Evolutionary conservation across 2,888 invertebrate species (phyloP).

Genomic region (Agrochola macilenta): DNA sequence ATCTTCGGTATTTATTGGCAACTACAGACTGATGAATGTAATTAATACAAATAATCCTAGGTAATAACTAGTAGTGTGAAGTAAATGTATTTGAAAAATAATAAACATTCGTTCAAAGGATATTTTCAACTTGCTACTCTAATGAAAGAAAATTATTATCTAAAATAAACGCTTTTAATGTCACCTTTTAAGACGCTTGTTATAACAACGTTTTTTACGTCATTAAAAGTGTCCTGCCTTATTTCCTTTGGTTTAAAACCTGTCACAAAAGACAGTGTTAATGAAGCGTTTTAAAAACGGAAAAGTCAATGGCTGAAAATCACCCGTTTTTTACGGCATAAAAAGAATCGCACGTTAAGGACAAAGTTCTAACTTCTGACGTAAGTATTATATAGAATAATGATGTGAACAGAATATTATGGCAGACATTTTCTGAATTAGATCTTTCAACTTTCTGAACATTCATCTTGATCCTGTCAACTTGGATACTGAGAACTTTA

Average conservation of each 20-base stretch:
- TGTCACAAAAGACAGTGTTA: neutral
- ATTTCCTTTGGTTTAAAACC: slow-evolving; percentile 21
- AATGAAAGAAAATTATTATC: slow-evolving; percentile 14
- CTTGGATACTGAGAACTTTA: slow-evolving; percentile 19
- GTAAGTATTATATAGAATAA: slow-evolving; percentile 38
- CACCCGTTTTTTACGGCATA: neutral
- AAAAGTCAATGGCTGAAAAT: neutral
- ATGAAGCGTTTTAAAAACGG: slow-evolving; percentile 5
- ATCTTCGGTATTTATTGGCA: too few relatives aligned
- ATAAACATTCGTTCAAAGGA: slow-evolving; percentile 11
- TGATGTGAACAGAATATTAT: slow-evolving; percentile 26
- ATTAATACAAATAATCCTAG: too few relatives aligned
- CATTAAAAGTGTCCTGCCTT: slow-evolving; percentile 13
- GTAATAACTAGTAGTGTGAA: neutral
- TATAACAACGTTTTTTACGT: too few relatives aligned
- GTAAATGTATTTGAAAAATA: slow-evolving; percentile 2
- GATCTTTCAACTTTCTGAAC: slow-evolving; percentile 29
- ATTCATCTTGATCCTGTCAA: slow-evolving; percentile 46
- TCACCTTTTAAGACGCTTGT: slow-evolving; percentile 20
- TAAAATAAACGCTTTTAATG: slow-evolving; percentile 13
- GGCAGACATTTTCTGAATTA: slow-evolving; percentile 36
- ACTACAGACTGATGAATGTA: too few relatives aligned
- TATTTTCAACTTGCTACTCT: slow-evolving; percentile 2
- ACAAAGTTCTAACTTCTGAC: slow-evolving; percentile 10
- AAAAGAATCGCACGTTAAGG: neutral